Evolutionary conservation across 2,888 invertebrate species (phyloP).

Genomic region (Macrophya alboannulata): DNA sequence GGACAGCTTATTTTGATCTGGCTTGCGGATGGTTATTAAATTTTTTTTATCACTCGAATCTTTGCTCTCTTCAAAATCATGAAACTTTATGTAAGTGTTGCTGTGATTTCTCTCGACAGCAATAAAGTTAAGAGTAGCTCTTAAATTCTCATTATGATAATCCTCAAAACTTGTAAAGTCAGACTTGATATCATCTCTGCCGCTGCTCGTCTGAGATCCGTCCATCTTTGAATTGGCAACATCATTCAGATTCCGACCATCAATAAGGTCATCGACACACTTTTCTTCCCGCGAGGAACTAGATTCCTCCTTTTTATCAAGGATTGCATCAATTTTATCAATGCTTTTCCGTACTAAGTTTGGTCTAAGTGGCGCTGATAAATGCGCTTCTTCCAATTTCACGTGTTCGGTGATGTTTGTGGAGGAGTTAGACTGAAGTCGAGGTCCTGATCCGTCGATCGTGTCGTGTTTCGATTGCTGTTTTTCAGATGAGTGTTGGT

Average conservation of each 20-base stretch:
- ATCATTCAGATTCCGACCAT: slow-evolving; percentile 37
- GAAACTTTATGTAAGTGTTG: slow-evolving; percentile 33
- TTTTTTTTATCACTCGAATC: neutral
- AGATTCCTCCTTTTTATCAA: neutral
- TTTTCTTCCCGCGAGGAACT: neutral
- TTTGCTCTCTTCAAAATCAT: slow-evolving; percentile 14
- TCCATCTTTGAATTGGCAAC: slow-evolving; percentile 50
- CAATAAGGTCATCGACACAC: neutral
- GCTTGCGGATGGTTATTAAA: neutral
- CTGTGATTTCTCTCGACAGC: slow-evolving; percentile 57
- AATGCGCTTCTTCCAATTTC: slow-evolving; percentile 80
- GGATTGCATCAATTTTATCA: slow-evolving; percentile 51
- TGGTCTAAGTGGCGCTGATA: slow-evolving; percentile 79
- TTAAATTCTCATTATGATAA: slow-evolving; percentile 63
- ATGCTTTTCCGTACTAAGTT: slow-evolving; percentile 70
- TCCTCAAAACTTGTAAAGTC: slow-evolving; percentile 49
- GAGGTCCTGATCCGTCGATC: neutral
- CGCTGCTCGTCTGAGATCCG: neutral
- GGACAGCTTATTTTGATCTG: neutral
- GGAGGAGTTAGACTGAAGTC: slow-evolving; percentile 58
- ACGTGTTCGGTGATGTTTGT: slow-evolving; percentile 75
- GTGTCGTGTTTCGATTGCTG: slow-evolving; percentile 15
- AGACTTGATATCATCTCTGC: slow-evolving; percentile 14
- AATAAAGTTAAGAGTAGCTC: slow-evolving; percentile 51
- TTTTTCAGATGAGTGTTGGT: slow-evolving; percentile 58